Percentiles rank a stretch among this genome's conserved stretches.
Conservation (phyloP, 2,797 vertebrate species). For the Molossus alvarezi region DNA sequence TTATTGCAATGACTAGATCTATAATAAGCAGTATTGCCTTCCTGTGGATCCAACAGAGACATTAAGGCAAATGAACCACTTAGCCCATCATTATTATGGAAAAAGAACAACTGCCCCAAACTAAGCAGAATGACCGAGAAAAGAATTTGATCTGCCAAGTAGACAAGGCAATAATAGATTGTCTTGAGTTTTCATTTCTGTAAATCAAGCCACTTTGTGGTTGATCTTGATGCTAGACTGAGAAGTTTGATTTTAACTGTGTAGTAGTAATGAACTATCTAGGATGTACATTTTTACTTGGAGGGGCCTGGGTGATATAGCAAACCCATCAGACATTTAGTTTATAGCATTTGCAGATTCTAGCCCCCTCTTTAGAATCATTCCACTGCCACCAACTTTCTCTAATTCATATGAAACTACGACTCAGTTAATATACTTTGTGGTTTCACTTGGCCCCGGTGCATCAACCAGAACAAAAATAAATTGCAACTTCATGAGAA, state of each 20-base stretch:
- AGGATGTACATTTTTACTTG: slow-evolving; percentile 6
- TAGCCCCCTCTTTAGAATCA: slow-evolving; percentile 14
- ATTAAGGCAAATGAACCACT: slow-evolving; percentile 37
- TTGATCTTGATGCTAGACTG: not conserved
- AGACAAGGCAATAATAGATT: not conserved
- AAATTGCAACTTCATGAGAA: slow-evolving; percentile 60
- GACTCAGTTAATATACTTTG: slow-evolving; percentile 28
- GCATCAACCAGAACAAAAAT: slow-evolving; percentile 65
- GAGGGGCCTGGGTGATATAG: not conserved
- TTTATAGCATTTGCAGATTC: slow-evolving; percentile 36
- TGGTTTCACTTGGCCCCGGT: not conserved
- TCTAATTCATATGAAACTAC: slow-evolving; percentile 55
- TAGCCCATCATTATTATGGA: not conserved
- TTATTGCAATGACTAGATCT: slow-evolving; percentile 23
- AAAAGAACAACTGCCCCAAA: not conserved
- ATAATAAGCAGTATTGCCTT: not conserved
- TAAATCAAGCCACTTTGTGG: not conserved
- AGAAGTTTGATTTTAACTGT: not conserved
- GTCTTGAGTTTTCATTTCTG: slow-evolving; percentile 32
- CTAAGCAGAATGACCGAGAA: not conserved
- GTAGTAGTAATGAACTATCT: not conserved
- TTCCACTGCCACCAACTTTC: not conserved
- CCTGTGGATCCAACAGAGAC: not conserved
- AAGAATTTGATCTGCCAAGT: slow-evolving; percentile 20
- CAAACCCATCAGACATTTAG: not conserved